phyloP scores from a whole-genome alignment of 2,888 invertebrate genomes.

The Buathra laborator region DNA sequence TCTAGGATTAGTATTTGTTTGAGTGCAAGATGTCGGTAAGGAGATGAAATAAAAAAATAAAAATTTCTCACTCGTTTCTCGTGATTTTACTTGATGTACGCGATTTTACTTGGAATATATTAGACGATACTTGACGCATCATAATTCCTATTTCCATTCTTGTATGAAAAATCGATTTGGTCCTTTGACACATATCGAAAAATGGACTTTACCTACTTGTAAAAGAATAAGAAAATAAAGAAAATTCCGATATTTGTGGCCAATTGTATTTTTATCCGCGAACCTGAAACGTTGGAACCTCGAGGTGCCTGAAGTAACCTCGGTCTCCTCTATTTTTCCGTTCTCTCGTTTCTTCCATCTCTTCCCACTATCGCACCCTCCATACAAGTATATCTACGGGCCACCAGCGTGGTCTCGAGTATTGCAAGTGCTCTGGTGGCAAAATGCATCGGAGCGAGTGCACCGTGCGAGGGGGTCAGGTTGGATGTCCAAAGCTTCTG shows the following conservation, averaged over 20 bases:
- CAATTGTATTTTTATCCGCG: no score
- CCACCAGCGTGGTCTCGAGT: neutral
- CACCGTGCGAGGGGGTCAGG: conserved; percentile 21
- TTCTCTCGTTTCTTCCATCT: neutral
- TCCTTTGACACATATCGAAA: neutral
- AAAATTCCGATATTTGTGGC: no score
- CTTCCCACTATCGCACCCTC: neutral
- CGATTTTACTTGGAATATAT: neutral
- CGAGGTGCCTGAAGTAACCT: no score
- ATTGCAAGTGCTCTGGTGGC: conserved; percentile 22
- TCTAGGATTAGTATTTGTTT: neutral
- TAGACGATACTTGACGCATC: neutral
- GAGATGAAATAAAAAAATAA: no score
- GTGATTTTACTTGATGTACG: neutral
- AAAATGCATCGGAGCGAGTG: conserved; percentile 43
- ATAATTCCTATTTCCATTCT: neutral
- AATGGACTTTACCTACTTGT: neutral
- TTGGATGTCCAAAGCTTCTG: conserved; percentile 32
- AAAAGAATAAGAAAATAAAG: neutral
- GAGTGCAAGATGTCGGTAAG: no score
- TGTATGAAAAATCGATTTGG: neutral
- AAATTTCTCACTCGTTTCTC: neutral
- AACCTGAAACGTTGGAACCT: no score
- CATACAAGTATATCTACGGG: neutral
- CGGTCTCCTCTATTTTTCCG: neutral